These are phyloP conservation scores for Halictus ligatus DNA, from an alignment of 2,888 invertebrate genomes.

Conservation along the genomic window DNA sequence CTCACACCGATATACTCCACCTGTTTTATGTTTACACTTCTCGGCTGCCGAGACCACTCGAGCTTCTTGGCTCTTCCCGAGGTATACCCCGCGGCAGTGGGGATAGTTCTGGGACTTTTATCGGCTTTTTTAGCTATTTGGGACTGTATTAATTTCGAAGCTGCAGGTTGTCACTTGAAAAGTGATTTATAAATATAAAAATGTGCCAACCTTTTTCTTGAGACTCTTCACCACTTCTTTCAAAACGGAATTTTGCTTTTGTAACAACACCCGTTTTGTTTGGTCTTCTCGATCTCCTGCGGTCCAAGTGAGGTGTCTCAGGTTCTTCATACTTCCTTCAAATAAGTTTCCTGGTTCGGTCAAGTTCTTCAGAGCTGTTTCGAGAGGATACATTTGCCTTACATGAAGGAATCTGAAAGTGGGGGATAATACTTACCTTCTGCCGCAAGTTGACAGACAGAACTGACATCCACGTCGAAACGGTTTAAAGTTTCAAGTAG, in stretches of 20 bases:
- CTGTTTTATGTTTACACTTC: too few species aligned
- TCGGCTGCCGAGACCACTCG: too few species aligned
- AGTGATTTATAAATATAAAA: not conserved
- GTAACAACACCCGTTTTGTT: constrained; percentile 64
- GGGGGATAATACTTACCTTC: constrained; percentile 67
- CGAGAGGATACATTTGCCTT: constrained; percentile 26
- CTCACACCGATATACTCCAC: too few species aligned
- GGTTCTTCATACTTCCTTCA: constrained; percentile 67
- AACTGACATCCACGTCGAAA: constrained; percentile 68
- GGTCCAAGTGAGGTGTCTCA: constrained; percentile 72
- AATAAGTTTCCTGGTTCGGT: constrained; percentile 59
- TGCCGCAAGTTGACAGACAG: constrained; percentile 67
- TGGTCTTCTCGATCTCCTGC: constrained; percentile 51
- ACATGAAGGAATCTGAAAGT: constrained; percentile 25
- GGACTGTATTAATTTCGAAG: too few species aligned
- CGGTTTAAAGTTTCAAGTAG: constrained; percentile 72
- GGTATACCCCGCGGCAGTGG: too few species aligned
- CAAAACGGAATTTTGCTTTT: constrained; percentile 73
- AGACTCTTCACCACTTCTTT: constrained; percentile 71
- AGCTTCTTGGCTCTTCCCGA: too few species aligned
- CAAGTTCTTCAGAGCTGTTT: constrained; percentile 72
- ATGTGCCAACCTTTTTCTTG: constrained; percentile 67
- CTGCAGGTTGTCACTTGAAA: too few species aligned
- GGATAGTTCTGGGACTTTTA: too few species aligned
- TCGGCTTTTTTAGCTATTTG: too few species aligned